Evolutionary conservation across 2,797 vertebrate genomes (phyloP), one percentile per base, ranked within the genome.

Genomic region (Podarcis siculus): DNA sequence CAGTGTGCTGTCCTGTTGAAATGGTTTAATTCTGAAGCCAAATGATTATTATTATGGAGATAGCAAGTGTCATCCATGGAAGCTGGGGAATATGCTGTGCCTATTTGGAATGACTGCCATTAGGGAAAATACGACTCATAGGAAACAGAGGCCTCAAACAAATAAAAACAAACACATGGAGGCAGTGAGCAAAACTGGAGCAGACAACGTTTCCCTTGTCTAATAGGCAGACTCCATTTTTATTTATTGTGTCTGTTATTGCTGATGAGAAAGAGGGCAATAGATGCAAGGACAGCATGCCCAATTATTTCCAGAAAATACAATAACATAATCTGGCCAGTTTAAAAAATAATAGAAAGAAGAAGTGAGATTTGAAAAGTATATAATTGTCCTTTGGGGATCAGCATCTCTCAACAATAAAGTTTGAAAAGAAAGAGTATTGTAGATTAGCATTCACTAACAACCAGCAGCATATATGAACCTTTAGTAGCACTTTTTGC

Each of bases 81-180:
- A 96, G 93, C 88, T 85, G 93, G 93, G 32, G 35, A 83, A 73
- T 35, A 73, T 58, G 37, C 87, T 87, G 61, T 95, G 87, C 92
- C 91, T 89, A 87, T 93, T 96, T 95, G 94, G 94, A 95, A 94
- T 93, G 82, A 95, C 90, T 91, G 87, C 90, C 91, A 94, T 95
- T 93, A 93, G 85, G 94, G 21, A 90, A 94, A 90, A 95, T 93
- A 93, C 93, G 82, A 82, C 89, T 93, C 93, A 81, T 69, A 89
- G 86, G 67, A 61, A 82, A 91, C 94, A 83, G 86, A 82, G 87
- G 92, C 90, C 87, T 93, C 86, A 92, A 93, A 91, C 87, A 89
- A 92, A 89, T 87, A 92, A 92, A 93, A 93, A 91, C 79, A 95
- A 95, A 94, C 88, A 39, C 39, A 92, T 90, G 91, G 91, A 12